Conservation (phyloP, 2,113 vertebrate genomes). For the Tretioscincus oriximinensis region DNA sequence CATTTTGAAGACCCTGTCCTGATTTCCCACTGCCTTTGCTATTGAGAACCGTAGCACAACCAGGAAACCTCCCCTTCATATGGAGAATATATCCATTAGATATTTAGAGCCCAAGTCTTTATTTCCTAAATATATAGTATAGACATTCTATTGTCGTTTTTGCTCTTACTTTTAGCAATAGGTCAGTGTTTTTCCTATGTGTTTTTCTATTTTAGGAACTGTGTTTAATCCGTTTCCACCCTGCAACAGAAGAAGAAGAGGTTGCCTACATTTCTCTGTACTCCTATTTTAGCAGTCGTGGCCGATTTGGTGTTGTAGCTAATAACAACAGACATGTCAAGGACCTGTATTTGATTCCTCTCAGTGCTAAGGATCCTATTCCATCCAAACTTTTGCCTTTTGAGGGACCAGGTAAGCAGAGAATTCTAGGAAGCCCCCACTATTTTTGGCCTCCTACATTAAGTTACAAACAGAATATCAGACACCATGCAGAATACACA, state of each 20-base stretch:
- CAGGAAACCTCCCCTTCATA: too few relatives aligned
- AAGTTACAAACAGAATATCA: background rate
- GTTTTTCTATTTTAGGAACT: slow-evolving; percentile 81
- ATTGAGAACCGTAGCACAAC: too few relatives aligned
- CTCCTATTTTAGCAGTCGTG: slow-evolving; percentile 97
- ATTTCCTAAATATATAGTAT: background rate
- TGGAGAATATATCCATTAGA: too few relatives aligned
- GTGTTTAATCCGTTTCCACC: slow-evolving; percentile 94
- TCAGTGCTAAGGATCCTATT: slow-evolving; percentile 88
- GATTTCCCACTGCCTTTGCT: too few relatives aligned
- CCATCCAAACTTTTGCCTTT: slow-evolving; percentile 92
- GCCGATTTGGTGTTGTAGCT: slow-evolving; percentile 94
- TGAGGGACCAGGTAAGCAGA: slow-evolving; percentile 93
- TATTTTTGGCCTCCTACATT: slow-evolving; percentile 36
- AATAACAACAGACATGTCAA: slow-evolving; percentile 91
- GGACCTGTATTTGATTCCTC: slow-evolving; percentile 95
- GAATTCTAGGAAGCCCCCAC: slow-evolving; percentile 51
- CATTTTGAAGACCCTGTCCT: too few relatives aligned
- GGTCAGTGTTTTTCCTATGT: slow-evolving; percentile 50
- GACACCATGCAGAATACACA: background rate
- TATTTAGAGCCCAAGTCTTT: background rate
- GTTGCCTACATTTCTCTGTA: slow-evolving; percentile 96
- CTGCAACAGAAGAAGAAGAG: slow-evolving; percentile 94
- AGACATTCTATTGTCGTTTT: background rate
- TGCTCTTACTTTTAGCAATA: slow-evolving; percentile 5